Percentiles rank a stretch among this genome's conserved stretches.
phyloP scores from a whole-genome alignment of 2,888 invertebrate species.

The Athalia circularis region DNA sequence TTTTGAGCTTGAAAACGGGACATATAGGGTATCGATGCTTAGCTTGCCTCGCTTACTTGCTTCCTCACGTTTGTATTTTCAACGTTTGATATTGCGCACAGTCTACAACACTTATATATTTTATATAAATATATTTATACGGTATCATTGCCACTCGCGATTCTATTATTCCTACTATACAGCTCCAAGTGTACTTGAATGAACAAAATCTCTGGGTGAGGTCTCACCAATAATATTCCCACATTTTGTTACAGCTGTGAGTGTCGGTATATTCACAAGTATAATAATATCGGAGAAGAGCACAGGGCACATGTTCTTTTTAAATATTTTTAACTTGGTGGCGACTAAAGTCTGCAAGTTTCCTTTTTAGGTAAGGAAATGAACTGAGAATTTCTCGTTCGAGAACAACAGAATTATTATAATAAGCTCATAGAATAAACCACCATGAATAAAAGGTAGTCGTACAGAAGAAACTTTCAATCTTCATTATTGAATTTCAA shows the following conservation, averaged over 20 bases:
- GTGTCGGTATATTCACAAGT: no score
- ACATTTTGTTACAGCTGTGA: not conserved
- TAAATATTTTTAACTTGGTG: not conserved
- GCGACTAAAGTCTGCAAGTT: slow-evolving; percentile 12
- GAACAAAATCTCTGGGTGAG: not conserved
- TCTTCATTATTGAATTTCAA: no score
- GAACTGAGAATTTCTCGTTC: slow-evolving; percentile 6
- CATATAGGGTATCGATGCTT: slow-evolving; percentile 2
- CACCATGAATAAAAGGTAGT: no score
- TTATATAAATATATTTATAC: no score
- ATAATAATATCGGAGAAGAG: slow-evolving; percentile 22
- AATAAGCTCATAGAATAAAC: not conserved
- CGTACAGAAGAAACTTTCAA: no score
- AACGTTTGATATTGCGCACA: no score
- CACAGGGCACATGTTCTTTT: not conserved
- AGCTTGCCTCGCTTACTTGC: no score
- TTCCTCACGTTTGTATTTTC: no score
- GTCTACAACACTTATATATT: no score
- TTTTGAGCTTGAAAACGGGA: slow-evolving; percentile 7
- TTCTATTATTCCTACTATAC: no score
- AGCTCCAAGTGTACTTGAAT: no score
- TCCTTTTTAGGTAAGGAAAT: slow-evolving; percentile 18
- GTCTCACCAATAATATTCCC: slow-evolving; percentile 27
- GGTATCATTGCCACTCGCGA: no score
- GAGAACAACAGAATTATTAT: slow-evolving; percentile 17